Conservation (phyloP, 2,888 invertebrate genomes). For the Coecobrya sp. region DNA sequence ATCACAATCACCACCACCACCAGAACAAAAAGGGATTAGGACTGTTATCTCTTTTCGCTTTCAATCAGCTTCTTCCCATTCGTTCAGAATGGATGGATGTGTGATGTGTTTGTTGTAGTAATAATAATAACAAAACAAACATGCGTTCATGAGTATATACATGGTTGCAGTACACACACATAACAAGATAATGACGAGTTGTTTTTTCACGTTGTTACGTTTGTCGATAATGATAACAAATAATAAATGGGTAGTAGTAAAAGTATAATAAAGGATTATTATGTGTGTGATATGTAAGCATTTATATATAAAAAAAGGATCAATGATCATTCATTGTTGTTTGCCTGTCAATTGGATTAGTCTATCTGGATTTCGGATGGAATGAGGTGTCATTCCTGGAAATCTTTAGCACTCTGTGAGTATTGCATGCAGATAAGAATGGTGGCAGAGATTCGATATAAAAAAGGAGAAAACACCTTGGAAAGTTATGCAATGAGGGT, state of each 20-base stretch:
- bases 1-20: conserved; percentile 9
- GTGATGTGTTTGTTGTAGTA: neutral
- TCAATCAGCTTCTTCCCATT: conserved; percentile 46
- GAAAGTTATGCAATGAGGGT: conserved; percentile 5
- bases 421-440: neutral
- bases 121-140: conserved; percentile 56
- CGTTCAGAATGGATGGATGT: neutral
- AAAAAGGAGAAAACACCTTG: conserved; percentile 58
- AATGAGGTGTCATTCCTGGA: conserved; percentile 69
- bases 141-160: conserved; percentile 23
- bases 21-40: conserved; percentile 65
- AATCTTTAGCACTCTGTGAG: conserved; percentile 38
- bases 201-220: neutral
- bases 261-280: conserved; percentile 17
- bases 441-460: neutral
- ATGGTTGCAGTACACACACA: conserved; percentile 7
- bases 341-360: conserved; percentile 58
- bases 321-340: conserved; percentile 30
- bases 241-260: conserved; percentile 29
- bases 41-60: conserved; percentile 65
- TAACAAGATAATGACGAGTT: conserved; percentile 22
- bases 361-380: neutral
- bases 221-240: conserved; percentile 18
- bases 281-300: conserved; percentile 8
- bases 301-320: conserved; percentile 23